Percentiles rank a stretch among this genome's conserved stretches.
Evolutionary conservation across 2,113 vertebrate genomes (phyloP).

Genomic region (Vulpes vulpes): DNA sequence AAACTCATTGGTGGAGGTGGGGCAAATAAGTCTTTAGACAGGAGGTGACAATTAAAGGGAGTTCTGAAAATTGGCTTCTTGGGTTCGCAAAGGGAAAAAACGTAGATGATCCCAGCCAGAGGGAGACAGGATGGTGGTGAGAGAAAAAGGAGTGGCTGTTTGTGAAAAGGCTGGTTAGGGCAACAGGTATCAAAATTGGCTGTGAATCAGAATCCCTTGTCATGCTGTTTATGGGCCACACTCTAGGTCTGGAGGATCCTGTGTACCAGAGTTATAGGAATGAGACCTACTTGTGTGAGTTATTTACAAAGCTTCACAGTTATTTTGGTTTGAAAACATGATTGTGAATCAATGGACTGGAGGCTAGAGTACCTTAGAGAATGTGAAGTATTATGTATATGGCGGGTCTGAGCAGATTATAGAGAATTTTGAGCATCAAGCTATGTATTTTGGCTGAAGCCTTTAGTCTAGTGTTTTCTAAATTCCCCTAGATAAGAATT

Average conservation of each 20-base stretch:
- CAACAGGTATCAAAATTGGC: not conserved
- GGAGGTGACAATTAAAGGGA: not conserved
- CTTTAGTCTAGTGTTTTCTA: not conserved
- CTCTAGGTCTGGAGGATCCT: not conserved
- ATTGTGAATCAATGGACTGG: not conserved
- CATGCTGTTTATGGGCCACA: not conserved
- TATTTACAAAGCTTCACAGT: not conserved
- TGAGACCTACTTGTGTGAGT: not conserved
- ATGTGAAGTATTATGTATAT: not conserved
- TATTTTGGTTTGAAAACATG: constrained; percentile 1
- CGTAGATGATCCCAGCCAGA: not conserved
- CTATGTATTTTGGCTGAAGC: not conserved
- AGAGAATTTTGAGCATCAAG: not conserved
- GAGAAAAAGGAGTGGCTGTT: not conserved
- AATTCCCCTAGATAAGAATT: not conserved
- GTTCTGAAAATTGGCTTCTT: not conserved
- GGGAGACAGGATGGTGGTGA: not conserved
- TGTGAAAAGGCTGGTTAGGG: not conserved
- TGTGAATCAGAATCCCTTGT: not conserved
- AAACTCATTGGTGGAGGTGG: not conserved
- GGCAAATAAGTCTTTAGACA: not conserved
- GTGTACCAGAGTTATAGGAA: not conserved
- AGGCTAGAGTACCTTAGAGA: not conserved
- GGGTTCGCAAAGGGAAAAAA: not conserved
- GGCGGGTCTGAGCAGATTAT: not conserved